Evolutionary conservation across 2,888 invertebrate genomes (phyloP), one percentile per base, ranked within the genome.

Genomic region (Erebia epiphron): DNA sequence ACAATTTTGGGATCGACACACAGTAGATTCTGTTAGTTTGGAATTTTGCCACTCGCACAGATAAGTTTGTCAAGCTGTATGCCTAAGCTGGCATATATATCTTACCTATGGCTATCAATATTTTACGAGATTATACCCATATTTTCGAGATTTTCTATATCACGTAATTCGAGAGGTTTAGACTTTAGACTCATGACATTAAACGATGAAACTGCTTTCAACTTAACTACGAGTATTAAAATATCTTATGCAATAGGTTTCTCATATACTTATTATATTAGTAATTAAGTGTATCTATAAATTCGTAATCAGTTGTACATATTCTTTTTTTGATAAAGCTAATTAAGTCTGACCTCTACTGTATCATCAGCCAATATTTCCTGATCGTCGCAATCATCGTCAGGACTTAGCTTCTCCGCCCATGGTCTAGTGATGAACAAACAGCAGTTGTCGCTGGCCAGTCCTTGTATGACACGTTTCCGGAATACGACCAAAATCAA

Each of bases 401-500:
- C 83, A 0, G 92, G 90, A 70, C 87, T 91, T 1, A 92, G 83
- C 62, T 83, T 89, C 13, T 88, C 86, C 0, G 91, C 90, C 61
- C 90, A 72, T 0, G 86, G 88, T 14, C 85, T 80, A 2, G 87
- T 90, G 71, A 89, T 52, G 35, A 75, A 73, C 50, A 87, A 74
- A 68, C 89, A 91, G 75, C 82, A 84, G 73, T 87, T 87, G 69
- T 89, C 91, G 41, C 82, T 84, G 0, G 93, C 94, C 64, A 95
- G 79, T 1, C 94, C 94, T 63, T 89, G 83, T 64, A 95, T 87
- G 0, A 95, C 95, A 2, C 94, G 89, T 75, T 92, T 94, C 73
- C 95, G 85, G 61, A 95, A 89, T 18, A 95, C 85, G 7, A 96
- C 95, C 66, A 95, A 83, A 26, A 95, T 87, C 41, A 95, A 74